phyloP scores from a whole-genome alignment of 2,888 invertebrate genomes.

The Augiades crinisus region DNA sequence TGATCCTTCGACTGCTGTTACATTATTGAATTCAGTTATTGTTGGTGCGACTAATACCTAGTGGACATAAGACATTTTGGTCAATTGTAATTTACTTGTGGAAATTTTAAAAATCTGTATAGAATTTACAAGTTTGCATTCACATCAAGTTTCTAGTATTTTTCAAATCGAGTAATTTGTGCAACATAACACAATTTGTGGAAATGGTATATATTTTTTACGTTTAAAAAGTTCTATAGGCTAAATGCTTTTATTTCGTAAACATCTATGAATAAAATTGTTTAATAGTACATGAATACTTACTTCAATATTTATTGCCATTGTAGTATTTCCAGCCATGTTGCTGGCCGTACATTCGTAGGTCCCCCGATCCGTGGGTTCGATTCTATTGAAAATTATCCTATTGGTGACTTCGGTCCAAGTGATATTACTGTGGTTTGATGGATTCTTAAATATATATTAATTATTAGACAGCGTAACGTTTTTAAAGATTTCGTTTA shows the following conservation, averaged over 20 bases:
- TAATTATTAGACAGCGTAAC: no score
- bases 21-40: constrained; percentile 49
- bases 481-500: no score
- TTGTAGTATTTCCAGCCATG: constrained; percentile 44
- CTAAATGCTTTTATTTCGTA: no score
- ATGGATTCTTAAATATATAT: constrained; percentile 27
- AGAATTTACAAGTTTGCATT: no score
- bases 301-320: constrained; percentile 51
- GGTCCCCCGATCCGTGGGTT: constrained; percentile 50
- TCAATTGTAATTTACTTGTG: no score
- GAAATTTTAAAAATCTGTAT: no score
- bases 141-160: no score
- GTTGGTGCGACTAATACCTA: constrained; percentile 57
- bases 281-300: constrained; percentile 9
- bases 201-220: neutral
- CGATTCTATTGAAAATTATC: constrained; percentile 47
- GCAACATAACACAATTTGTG: no score
- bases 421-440: constrained; percentile 34
- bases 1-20: constrained; percentile 49
- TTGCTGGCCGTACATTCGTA: constrained; percentile 61
- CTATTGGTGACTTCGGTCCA: constrained; percentile 48
- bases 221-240: neutral
- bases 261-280: neutral
- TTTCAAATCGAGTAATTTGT: no score
- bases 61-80: neutral